Conservation (phyloP, 92 coral and sea anemone species). For the Pocillopora grandis region DNA sequence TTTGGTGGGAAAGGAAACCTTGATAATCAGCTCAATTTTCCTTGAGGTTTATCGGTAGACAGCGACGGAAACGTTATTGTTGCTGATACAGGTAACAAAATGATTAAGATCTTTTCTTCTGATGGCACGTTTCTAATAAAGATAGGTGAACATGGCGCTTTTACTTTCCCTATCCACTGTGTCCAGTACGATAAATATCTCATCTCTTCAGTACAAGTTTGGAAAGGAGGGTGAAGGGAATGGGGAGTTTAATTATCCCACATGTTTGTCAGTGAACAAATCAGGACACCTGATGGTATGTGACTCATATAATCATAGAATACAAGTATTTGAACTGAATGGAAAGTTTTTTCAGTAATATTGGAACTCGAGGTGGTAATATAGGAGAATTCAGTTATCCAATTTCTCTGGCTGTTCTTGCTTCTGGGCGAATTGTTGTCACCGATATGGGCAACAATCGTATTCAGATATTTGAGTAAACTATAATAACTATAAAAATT, state of each 20-base stretch:
- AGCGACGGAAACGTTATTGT: constrained; percentile 2
- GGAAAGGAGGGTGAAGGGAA: no score
- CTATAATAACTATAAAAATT: no score
- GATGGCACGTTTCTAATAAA: constrained; percentile 9
- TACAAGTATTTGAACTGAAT: constrained; percentile 3
- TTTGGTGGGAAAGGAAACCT: constrained; percentile 14
- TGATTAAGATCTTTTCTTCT: no score
- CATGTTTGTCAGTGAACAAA: no score
- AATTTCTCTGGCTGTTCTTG: no score
- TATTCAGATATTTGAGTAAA: no score
- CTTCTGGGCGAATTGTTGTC: no score
- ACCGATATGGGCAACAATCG: no score
- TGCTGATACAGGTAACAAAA: no score
- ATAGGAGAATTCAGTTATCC: constrained; percentile 43
- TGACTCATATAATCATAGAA: neutral
- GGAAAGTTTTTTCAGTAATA: neutral
- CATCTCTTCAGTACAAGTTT: no score
- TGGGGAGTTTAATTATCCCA: no score
- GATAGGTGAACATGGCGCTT: neutral
- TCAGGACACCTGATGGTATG: neutral
- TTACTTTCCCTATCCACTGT: neutral
- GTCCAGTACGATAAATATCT: neutral
- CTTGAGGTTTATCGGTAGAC: constrained; percentile 25
- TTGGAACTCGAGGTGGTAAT: constrained; percentile 49
- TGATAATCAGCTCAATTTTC: constrained; percentile 6